Evolutionary conservation across 2,888 invertebrate genomes (phyloP).

Genomic region (Chaitophorus viminalis): DNA sequence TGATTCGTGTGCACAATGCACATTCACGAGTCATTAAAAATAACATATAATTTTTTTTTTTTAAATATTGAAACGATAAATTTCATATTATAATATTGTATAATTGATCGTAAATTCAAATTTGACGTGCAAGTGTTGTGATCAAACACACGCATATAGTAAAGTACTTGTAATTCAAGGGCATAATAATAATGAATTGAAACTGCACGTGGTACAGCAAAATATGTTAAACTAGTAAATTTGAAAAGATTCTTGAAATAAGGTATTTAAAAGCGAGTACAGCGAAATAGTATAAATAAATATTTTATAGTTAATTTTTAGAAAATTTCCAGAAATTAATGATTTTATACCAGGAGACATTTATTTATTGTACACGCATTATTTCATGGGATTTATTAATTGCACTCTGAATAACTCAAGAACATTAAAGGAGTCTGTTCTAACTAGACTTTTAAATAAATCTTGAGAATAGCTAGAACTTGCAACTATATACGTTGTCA

Average conservation of each 20-base stretch:
- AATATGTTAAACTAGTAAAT: too few relatives aligned
- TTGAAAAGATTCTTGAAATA: too few relatives aligned
- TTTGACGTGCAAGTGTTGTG: too few relatives aligned
- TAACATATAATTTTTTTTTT: too few relatives aligned
- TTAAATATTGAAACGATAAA: too few relatives aligned
- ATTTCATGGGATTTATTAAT: constrained; percentile 26
- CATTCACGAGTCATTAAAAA: too few relatives aligned
- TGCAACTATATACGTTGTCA: neutral
- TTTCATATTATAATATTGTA: too few relatives aligned
- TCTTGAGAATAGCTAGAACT: neutral
- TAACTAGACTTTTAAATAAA: constrained; percentile 38
- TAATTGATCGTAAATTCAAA: too few relatives aligned
- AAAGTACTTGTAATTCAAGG: neutral
- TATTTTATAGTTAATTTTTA: neutral
- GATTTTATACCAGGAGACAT: neutral
- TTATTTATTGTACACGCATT: neutral
- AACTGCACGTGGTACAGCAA: neutral
- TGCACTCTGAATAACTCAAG: constrained; percentile 27
- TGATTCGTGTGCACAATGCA: too few relatives aligned
- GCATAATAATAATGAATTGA: neutral
- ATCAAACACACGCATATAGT: too few relatives aligned
- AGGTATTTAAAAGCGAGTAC: too few relatives aligned
- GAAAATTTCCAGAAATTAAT: constrained; percentile 3
- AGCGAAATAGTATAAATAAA: neutral
- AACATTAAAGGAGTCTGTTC: constrained; percentile 24